A percentile compares a stretch with the other conserved stretches of the same genome.
Conservation (phyloP, 2,888 invertebrate species). For the Cosmia pyralina region DNA sequence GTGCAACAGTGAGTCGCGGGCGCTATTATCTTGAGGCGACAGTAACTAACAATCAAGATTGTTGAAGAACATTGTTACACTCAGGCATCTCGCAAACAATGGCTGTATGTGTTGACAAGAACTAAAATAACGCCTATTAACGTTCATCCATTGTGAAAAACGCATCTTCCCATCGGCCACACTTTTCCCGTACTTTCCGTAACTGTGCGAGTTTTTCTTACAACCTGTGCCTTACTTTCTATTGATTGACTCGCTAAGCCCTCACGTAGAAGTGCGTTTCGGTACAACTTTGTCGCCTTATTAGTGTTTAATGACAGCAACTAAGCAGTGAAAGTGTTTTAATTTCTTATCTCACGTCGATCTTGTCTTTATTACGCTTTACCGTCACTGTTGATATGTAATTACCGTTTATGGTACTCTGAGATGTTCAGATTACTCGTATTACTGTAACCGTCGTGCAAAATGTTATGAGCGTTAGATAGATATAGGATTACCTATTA, state of each 20-base stretch:
- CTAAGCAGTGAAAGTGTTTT: constrained; percentile 85
- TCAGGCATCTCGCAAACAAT: constrained; percentile 65
- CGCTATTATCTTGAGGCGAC: constrained; percentile 52
- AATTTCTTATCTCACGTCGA: constrained; percentile 77
- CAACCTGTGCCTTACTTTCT: constrained; percentile 70
- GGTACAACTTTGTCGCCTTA: constrained; percentile 74
- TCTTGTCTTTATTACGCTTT: constrained; percentile 66
- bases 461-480: constrained; percentile 45
- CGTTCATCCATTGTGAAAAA: constrained; percentile 60
- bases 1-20: constrained; percentile 29
- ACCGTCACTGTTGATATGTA: constrained; percentile 52
- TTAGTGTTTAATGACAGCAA: constrained; percentile 77
- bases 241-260: constrained; percentile 65
- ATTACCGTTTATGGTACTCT: constrained; percentile 52
- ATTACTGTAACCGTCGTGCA: constrained; percentile 55
- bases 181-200: constrained; percentile 74
- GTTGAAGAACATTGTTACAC: constrained; percentile 63
- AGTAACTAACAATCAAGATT: constrained; percentile 58
- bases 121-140: constrained; percentile 60
- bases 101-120: constrained; percentile 58
- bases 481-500: constrained; percentile 56
- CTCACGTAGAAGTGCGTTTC: constrained; percentile 49
- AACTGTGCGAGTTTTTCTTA: constrained; percentile 73
- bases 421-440: constrained; percentile 46
- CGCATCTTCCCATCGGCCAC: constrained; percentile 67